Evolutionary conservation across 2,113 vertebrate species (phyloP).

Genomic region (Chloroceryle aenea): DNA sequence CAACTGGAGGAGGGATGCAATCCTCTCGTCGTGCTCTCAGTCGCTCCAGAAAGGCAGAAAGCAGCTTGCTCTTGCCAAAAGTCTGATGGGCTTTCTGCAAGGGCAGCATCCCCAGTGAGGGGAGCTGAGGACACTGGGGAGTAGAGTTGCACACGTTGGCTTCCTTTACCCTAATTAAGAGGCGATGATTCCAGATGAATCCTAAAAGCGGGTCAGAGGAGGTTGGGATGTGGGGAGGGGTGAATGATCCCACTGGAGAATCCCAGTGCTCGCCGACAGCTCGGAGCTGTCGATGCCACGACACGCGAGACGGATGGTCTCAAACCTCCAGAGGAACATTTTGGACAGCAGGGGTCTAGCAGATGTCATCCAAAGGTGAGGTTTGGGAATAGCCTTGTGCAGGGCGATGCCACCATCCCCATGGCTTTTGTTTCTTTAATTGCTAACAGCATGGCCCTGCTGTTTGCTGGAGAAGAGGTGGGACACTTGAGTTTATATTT

Average conservation of each 20-base stretch:
- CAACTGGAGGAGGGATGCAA: no score
- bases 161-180: background rate
- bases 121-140: background rate
- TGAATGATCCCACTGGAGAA: background rate
- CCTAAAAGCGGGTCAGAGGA: background rate
- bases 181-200: background rate
- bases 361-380: constrained; percentile 16
- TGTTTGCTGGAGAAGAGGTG: background rate
- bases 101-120: background rate
- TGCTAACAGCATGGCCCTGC: background rate
- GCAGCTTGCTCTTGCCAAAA: background rate
- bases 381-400: constrained; percentile 8
- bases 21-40: accelerated
- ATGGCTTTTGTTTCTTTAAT: constrained; percentile 39
- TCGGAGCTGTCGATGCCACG: background rate
- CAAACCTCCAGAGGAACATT: background rate
- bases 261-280: background rate
- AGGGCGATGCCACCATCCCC: background rate
- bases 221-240: accelerated
- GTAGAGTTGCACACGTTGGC: background rate
- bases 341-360: background rate
- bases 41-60: background rate
- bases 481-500: background rate
- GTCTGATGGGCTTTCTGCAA: background rate
- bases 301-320: background rate